Conservation (phyloP, 1,140 invertebrate genomes). For the Panagrolaimus sp. region DNA sequence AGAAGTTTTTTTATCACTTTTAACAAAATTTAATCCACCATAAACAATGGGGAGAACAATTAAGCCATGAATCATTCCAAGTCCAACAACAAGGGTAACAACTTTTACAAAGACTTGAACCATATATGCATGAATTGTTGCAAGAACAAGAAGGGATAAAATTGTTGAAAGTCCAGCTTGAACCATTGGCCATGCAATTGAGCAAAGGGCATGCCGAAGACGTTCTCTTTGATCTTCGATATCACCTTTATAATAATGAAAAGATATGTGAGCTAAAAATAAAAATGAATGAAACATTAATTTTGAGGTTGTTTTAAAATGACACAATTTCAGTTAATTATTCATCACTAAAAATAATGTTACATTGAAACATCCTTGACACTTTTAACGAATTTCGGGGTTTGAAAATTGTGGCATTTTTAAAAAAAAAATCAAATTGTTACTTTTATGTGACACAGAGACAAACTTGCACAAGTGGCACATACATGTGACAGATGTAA, state of each 20-base stretch:
- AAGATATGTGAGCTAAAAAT: slow-evolving; percentile 61
- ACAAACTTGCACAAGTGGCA: no score
- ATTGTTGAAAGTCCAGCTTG: slow-evolving; percentile 89
- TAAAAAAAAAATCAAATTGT: no score
- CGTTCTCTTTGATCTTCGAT: slow-evolving; percentile 70
- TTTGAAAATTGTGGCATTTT: no score
- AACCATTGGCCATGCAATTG: slow-evolving; percentile 84
- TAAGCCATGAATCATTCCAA: slow-evolving; percentile 60
- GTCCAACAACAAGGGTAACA: slow-evolving; percentile 60
- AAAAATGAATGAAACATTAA: no score
- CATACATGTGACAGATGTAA: no score
- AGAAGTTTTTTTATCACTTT: slow-evolving; percentile 20
- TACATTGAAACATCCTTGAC: no score
- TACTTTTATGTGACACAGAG: no score
- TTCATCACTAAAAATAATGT: no score
- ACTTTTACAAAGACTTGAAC: slow-evolving; percentile 62
- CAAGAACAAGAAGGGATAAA: slow-evolving; percentile 76
- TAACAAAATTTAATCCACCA: slow-evolving; percentile 55
- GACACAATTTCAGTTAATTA: no score
- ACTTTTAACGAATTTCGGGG: no score
- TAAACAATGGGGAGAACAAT: slow-evolving; percentile 61
- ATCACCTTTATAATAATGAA: slow-evolving; percentile 63
- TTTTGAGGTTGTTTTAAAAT: no score
- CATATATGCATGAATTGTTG: slow-evolving; percentile 86
- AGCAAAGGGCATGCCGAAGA: slow-evolving; percentile 78